These are phyloP conservation scores for Amphipyra berbera DNA, from an alignment of 2,888 invertebrate species.

Conservation along the genomic window DNA sequence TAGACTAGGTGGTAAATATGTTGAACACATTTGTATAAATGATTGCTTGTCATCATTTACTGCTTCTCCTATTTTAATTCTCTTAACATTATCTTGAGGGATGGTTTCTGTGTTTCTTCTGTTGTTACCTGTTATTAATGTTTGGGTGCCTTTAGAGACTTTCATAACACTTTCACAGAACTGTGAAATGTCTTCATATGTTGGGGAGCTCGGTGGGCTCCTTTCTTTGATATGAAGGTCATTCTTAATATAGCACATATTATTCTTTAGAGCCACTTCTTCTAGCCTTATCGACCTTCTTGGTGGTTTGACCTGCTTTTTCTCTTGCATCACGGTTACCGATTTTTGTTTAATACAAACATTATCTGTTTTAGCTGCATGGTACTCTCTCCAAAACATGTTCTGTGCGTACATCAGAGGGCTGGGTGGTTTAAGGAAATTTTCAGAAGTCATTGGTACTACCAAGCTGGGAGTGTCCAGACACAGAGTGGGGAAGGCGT, in stretches of 20 bases:
- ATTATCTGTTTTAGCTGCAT: not conserved
- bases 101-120: not conserved
- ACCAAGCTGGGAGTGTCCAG: constrained; percentile 2
- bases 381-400: not conserved
- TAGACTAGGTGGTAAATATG: constrained; percentile 44
- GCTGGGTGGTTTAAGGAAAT: constrained; percentile 5
- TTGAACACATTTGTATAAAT: constrained; percentile 38
- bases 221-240: not conserved
- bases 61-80: not conserved
- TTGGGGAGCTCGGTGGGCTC: constrained; percentile 2
- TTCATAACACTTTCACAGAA: constrained; percentile 55
- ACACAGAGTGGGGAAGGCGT: constrained; percentile 44
- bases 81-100: not conserved
- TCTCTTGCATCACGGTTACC: not conserved
- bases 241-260: constrained; percentile 1
- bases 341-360: not conserved
- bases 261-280: constrained; percentile 7
- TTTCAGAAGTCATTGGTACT: constrained; percentile 5
- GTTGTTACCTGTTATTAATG: constrained; percentile 4
- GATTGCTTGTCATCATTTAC: not conserved
- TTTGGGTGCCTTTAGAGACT: constrained; percentile 46
- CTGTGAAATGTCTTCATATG: constrained; percentile 25
- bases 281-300: constrained; percentile 13
- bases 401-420: constrained; percentile 2
- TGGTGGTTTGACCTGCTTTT: constrained; percentile 3